Conservation (phyloP, 2,113 vertebrate species). For the Phalacrocorax carbo region DNA sequence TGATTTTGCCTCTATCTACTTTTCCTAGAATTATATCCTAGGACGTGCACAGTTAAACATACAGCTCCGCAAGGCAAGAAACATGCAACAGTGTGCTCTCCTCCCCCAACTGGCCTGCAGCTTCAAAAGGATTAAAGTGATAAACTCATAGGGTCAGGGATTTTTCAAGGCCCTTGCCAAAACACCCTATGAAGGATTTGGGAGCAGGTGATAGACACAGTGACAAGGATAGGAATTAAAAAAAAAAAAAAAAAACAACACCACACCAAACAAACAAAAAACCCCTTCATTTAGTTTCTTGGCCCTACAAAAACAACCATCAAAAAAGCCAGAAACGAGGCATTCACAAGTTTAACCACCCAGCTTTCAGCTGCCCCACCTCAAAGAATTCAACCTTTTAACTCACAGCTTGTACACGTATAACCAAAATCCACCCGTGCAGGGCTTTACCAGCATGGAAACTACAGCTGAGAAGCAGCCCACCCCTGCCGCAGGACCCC, state of each 20-base stretch:
- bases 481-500: not conserved
- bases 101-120: accelerated
- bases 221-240: accelerated
- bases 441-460: accelerated
- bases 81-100: not conserved
- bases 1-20: not conserved
- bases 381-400: not conserved
- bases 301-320: not conserved
- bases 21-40: not conserved
- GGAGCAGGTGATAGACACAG: accelerated
- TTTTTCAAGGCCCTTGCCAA: not conserved
- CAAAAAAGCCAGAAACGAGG: not conserved
- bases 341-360: accelerated
- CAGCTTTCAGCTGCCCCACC: not conserved
- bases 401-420: too few relatives aligned
- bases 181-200: not conserved
- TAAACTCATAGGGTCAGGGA: accelerated
- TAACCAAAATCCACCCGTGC: accelerated
- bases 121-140: not conserved
- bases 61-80: not conserved
- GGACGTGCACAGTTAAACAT: accelerated
- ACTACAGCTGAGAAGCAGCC: not conserved
- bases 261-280: too few relatives aligned
- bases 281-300: not conserved
- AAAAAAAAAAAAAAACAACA: too few relatives aligned